Evolutionary conservation across 2,888 invertebrate genomes (phyloP), one percentile per base, ranked within the genome.

Genomic region (Mycalesis mineus): DNA sequence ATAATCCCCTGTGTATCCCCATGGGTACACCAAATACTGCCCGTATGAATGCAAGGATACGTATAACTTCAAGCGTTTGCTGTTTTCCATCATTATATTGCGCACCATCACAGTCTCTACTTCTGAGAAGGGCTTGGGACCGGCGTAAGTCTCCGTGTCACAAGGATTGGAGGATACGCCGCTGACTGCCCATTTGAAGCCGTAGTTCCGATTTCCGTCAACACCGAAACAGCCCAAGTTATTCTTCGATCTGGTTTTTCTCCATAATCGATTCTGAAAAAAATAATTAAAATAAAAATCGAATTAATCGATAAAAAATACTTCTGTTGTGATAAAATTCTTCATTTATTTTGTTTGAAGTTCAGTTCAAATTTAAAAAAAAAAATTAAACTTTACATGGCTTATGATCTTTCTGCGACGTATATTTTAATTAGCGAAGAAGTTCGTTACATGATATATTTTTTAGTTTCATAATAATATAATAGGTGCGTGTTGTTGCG

Each of bases 121-220:
- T 72, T 93, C 93, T 0, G 93, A 93, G 76, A 93, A 93, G 0
- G 93, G 80, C 40, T 74, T 69, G 0, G 84, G 74, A 0, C 94
- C 94, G 1, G 91, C 91, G 71, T 91, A 94, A 0, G 90, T 91
- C 33, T 93, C 92, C 33, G 60, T 65, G 45, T 89, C 80, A 72
- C 94, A 94, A 0, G 91, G 91, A 62, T 91, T 79, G 0, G 44
- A 72, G 53, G 94, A 94, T 0, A 94, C 92, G 0, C 96, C 92
- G 76, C 73, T 92, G 69, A 76, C 92, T 67, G 91, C 92, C 94
- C 94, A 94, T 65, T 92, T 90, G 71, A 87, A 92, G 14, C 91
- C 94, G 71, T 93, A 95, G 79, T 95, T 95, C 14, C 95, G 82
- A 73, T 95, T 95, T 5, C 91, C 91, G 66, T 95, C 95, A 0